These are phyloP conservation scores for Oscheius onirici DNA, from an alignment of 2,888 invertebrate genomes.

Conservation along the genomic window DNA sequence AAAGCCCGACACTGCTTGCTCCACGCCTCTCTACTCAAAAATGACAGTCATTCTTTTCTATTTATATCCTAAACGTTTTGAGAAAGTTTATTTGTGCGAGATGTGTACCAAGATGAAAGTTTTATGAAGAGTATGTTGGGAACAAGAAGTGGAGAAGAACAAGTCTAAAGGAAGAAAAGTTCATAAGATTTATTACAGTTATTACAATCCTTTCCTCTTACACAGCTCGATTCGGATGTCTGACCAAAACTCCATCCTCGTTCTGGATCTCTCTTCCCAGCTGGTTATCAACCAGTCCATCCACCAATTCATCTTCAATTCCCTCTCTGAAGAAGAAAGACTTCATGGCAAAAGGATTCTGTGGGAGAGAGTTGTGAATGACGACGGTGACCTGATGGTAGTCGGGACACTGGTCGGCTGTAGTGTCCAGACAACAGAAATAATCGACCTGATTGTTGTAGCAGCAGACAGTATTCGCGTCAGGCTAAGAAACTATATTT, in stretches of 20 bases:
- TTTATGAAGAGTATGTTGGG: too few relatives aligned
- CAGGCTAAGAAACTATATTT: conserved; percentile 53
- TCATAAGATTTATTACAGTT: too few relatives aligned
- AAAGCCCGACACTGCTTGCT: too few relatives aligned
- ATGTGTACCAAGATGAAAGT: too few relatives aligned
- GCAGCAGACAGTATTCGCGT: conserved; percentile 69
- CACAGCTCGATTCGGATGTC: conserved; percentile 11
- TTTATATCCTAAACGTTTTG: too few relatives aligned
- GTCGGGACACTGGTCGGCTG: conserved; percentile 65
- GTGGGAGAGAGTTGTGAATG: conserved; percentile 70
- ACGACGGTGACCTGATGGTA: conserved; percentile 71
- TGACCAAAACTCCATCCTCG: conserved; percentile 52
- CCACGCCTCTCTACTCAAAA: too few relatives aligned
- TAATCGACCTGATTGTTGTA: conserved; percentile 71
- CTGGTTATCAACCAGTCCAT: conserved; percentile 35
- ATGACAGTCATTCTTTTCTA: too few relatives aligned
- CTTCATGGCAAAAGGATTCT: conserved; percentile 65
- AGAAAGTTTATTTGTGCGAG: too few relatives aligned
- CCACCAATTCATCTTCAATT: conserved; percentile 56
- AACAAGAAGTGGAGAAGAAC: too few relatives aligned
- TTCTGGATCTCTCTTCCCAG: conserved; percentile 44
- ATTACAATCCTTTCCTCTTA: too few relatives aligned
- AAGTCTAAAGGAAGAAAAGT: too few relatives aligned
- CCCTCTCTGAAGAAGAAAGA: conserved; percentile 70
- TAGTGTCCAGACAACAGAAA: conserved; percentile 68